A percentile compares a stretch with the other conserved stretches of the same genome.
phyloP scores from a whole-genome alignment of 2,113 vertebrate genomes.

The Hucho hucho region DNA sequence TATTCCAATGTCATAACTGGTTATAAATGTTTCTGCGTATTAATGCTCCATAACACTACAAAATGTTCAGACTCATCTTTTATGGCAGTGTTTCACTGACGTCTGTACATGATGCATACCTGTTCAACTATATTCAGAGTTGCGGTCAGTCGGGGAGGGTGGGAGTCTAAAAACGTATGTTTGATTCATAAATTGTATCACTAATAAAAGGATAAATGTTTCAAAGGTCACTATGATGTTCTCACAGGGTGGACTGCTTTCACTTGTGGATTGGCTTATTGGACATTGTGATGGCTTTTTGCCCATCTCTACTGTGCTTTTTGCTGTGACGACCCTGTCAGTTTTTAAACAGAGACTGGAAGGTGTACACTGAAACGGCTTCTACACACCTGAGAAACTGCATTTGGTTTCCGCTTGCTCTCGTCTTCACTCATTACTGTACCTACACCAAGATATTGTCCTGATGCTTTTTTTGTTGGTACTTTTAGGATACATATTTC shows the following conservation, averaged over 20 bases:
- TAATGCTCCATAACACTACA: constrained; percentile 64
- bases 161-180: constrained; percentile 46
- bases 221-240: constrained; percentile 50
- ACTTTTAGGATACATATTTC: constrained; percentile 35
- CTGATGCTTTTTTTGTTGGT: constrained; percentile 67
- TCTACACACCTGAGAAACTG: too few relatives aligned
- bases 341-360: background rate
- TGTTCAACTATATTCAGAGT: constrained; percentile 50
- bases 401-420: background rate
- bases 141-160: constrained; percentile 32
- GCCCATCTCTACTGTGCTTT: constrained; percentile 8
- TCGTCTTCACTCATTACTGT: constrained; percentile 40
- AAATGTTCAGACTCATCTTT: constrained; percentile 57
- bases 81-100: constrained; percentile 53
- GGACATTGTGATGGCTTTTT: constrained; percentile 56
- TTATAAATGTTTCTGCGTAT: constrained; percentile 65
- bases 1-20: constrained; percentile 52
- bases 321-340: constrained; percentile 33
- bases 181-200: constrained; percentile 69
- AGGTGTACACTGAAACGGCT: background rate
- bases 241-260: constrained; percentile 53
- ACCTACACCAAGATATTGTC: constrained; percentile 69
- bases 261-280: constrained; percentile 40
- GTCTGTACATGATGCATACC: constrained; percentile 54
- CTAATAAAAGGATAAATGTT: constrained; percentile 53